Percentiles rank a stretch among this genome's conserved stretches.
phyloP scores from a whole-genome alignment of 1,140 invertebrate species.

The Zophobas morio region DNA sequence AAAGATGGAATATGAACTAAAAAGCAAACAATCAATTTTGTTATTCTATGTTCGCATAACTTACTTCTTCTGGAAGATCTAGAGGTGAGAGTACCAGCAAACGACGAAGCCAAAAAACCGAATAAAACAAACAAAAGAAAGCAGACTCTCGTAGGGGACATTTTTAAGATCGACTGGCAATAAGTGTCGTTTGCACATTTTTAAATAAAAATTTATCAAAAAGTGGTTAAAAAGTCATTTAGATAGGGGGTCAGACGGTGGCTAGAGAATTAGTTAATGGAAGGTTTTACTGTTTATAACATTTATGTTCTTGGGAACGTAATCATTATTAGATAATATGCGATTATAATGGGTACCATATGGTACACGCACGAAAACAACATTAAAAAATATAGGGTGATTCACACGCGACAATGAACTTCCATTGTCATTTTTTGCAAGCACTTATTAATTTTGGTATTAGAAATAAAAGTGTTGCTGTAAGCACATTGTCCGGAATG shows the following conservation, averaged over 20 bases:
- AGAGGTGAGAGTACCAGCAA: neutral
- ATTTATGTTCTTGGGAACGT: no score
- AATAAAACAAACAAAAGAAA: neutral
- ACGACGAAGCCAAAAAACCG: neutral
- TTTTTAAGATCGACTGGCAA: conserved; percentile 1
- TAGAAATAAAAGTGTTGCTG: no score
- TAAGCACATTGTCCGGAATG: no score
- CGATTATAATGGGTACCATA: no score
- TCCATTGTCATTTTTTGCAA: no score
- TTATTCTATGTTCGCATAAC: neutral
- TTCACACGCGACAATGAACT: no score
- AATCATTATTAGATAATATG: no score
- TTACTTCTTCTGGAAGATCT: conserved; percentile 7
- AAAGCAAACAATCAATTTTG: neutral
- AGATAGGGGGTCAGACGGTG: conserved; percentile 1
- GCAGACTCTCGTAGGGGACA: neutral
- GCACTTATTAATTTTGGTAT: no score
- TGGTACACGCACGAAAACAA: no score
- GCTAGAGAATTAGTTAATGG: neutral
- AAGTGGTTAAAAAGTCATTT: conserved; percentile 28
- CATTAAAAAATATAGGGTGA: no score
- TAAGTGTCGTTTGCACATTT: neutral
- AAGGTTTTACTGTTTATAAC: no score
- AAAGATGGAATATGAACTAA: conserved; percentile 61
- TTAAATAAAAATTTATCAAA: conserved; percentile 23